Evolutionary conservation across 2,113 vertebrate species (phyloP).

Genomic region (Tragulus kanchil): DNA sequence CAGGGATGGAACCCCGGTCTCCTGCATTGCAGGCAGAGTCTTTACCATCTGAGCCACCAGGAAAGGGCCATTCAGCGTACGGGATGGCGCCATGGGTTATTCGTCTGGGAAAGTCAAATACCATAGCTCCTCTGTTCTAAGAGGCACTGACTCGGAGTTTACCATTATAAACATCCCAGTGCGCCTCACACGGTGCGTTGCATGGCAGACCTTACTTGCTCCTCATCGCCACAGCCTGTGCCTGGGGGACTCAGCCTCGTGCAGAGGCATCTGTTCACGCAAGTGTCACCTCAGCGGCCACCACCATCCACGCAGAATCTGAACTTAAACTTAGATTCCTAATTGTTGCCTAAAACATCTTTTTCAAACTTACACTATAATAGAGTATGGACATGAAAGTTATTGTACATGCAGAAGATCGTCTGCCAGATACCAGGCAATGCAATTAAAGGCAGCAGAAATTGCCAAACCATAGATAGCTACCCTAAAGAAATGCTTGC

Average conservation of each 20-base stretch:
- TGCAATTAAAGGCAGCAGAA: conserved; percentile 85
- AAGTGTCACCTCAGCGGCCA: conserved; percentile 78
- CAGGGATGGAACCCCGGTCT: no score
- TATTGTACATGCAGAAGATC: conserved; percentile 84
- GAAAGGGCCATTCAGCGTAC: not conserved
- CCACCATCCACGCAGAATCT: conserved; percentile 68
- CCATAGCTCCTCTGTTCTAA: not conserved
- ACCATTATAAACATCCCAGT: not conserved
- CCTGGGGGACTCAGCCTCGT: not conserved
- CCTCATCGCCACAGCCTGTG: not conserved
- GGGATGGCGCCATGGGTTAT: not conserved
- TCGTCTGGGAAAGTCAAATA: not conserved
- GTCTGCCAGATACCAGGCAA: conserved; percentile 85
- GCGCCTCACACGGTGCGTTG: not conserved
- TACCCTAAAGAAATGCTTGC: conserved; percentile 85
- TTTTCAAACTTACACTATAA: conserved; percentile 84
- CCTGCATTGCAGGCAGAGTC: no score
- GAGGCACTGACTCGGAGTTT: not conserved
- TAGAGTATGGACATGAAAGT: conserved; percentile 80
- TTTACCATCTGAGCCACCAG: no score
- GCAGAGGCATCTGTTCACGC: not conserved
- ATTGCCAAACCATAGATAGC: conserved; percentile 86
- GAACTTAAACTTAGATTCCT: conserved; percentile 84
- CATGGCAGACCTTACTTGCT: not conserved
- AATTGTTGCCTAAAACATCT: conserved; percentile 84